Conservation (phyloP, 2,797 vertebrate species). For the Scolopax bukidnonensis region DNA sequence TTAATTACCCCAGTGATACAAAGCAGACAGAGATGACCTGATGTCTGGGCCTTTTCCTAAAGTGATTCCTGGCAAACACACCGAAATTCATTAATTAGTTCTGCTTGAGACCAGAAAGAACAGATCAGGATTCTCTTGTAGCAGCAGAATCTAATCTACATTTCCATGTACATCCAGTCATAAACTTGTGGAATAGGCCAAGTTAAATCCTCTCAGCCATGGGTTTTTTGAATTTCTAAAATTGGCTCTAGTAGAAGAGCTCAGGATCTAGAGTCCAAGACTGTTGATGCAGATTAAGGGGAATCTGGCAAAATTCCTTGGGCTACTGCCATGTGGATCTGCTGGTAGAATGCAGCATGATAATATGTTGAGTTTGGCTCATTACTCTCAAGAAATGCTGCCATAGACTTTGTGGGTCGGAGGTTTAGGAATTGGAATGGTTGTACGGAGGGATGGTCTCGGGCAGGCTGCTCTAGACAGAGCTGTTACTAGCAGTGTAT, state of each 20-base stretch:
- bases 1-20: constrained; percentile 64
- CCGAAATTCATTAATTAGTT: constrained; percentile 69
- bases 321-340: constrained; percentile 37
- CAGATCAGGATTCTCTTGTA: constrained; percentile 47
- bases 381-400: constrained; percentile 16
- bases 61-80: constrained; percentile 63
- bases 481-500: not conserved
- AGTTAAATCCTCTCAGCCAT: not conserved
- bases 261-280: constrained; percentile 25
- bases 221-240: not conserved
- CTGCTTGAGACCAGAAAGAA: constrained; percentile 43
- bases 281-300: constrained; percentile 45
- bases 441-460: not conserved
- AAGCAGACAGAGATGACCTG: constrained; percentile 69
- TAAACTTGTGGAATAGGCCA: not conserved
- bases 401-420: not conserved
- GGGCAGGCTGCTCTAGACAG: not conserved
- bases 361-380: constrained; percentile 54
- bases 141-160: constrained; percentile 20
- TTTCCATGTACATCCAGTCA: not conserved
- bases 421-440: not conserved
- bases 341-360: constrained; percentile 32
- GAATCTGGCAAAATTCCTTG: constrained; percentile 59
- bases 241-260: not conserved
- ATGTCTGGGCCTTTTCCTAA: constrained; percentile 63